Base-by-base conservation (phyloP, 2,888 invertebrate genomes). In the Microplitis deprimator region DNA sequence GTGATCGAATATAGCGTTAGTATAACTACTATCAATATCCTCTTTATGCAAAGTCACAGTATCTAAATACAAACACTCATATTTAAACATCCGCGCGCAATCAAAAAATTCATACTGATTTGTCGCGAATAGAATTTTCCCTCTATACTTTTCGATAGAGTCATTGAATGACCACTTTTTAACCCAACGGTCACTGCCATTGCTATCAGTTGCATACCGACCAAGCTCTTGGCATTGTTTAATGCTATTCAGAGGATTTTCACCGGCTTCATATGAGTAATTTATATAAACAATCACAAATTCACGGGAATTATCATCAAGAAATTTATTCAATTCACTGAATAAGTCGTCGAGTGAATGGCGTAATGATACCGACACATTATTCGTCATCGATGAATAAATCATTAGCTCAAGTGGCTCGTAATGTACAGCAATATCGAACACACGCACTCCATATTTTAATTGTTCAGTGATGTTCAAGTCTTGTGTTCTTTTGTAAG, bases 121-220 rank as follows among this genome's bases (percentile, higher is more conserved):
- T 29, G 29, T 29, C 29, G 29, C 29, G 29, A 29, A 29, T 29
- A 29, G 29, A 29, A 29, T 29, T 29, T 80, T 80, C 84, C 84
- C 83, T 83, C 81, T 80, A 77, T 78, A 80, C 77, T 69, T 80
- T 79, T 79, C 81, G 39, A 10, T 39, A 41, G 29, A 38, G 65
- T 65, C 50, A 41, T 41, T 20, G 3, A 29, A 29, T 2, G 29
- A 29, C 29, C 29, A 29, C 29, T 29, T 29, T 29, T 29, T 29
- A 29, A 29, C 29, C 29, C 29, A 29, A 29, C 29, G 29, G 29
- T 29, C 29, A 29, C 29, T 29, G 29, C 29, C 29, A 29, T 29
- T 29, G 29, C 29, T 29, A 29, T 29, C 29, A 29, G 29, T 4
- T 29, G 29, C 29, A 29, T 29, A 29, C 29, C 3, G 29, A 29